Conservation (phyloP, 2,797 vertebrate genomes). For the Gadopsis bispinosus region DNA sequence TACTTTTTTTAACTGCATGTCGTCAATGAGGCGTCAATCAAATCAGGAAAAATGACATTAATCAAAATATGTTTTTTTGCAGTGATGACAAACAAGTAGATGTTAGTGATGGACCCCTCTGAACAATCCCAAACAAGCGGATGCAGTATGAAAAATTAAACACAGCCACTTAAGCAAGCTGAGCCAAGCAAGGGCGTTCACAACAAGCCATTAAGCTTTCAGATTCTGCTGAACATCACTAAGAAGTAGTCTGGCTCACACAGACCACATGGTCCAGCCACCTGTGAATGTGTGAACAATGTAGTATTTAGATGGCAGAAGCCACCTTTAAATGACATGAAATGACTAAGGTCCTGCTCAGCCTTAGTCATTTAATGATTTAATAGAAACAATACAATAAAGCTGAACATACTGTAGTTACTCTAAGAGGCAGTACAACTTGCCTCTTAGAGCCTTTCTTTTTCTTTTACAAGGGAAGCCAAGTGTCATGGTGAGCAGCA, state of each 20-base stretch:
- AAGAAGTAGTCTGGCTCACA: conserved; percentile 35
- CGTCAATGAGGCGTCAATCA: background rate
- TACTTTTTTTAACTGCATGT: background rate
- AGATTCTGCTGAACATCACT: conserved; percentile 29
- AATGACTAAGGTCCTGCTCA: no score
- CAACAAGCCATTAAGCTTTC: conserved; percentile 46
- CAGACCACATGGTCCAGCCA: conserved; percentile 18
- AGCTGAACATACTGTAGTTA: background rate
- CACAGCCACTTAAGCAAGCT: conserved; percentile 38
- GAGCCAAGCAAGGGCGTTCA: conserved; percentile 35
- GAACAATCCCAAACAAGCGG: conserved; percentile 25
- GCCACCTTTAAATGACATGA: background rate
- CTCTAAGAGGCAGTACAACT: background rate
- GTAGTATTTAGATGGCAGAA: background rate
- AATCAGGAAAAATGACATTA: background rate
- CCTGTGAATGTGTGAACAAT: conserved; percentile 22
- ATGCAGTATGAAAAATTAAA: conserved; percentile 44
- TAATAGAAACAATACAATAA: conserved; percentile 1
- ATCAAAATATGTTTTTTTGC: conserved; percentile 8
- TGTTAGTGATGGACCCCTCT: conserved; percentile 12
- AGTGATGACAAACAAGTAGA: conserved; percentile 10
- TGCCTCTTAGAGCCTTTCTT: conserved; percentile 2
- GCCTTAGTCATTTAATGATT: no score
- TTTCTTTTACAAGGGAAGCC: background rate
- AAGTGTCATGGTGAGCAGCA: conserved; percentile 14